Evolutionary conservation across 2,113 vertebrate species (phyloP).

Genomic region (Eublepharis macularius): DNA sequence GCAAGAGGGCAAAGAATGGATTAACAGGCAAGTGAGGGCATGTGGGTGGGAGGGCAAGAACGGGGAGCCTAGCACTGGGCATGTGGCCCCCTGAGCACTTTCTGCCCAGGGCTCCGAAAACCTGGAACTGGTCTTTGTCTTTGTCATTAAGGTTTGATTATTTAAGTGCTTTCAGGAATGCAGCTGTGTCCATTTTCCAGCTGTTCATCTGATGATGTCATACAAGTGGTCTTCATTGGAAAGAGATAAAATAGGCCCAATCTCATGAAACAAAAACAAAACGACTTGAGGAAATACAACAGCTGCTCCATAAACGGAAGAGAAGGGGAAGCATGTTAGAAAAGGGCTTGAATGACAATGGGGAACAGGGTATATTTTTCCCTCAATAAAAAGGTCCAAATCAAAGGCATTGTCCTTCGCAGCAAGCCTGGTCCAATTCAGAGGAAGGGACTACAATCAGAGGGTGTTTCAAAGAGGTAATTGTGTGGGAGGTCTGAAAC

Average conservation of each 20-base stretch:
- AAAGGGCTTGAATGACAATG: background rate
- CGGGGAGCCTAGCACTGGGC: too few species aligned
- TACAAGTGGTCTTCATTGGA: background rate
- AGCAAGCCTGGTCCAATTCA: background rate
- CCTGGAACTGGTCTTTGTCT: too few species aligned
- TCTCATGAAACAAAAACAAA: background rate
- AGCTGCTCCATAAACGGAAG: slow-evolving; percentile 11
- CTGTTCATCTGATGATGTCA: background rate
- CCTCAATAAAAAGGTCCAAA: background rate
- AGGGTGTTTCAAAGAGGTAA: background rate
- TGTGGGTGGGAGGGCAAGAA: too few species aligned
- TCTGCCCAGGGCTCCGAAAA: too few species aligned
- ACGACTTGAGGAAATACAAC: background rate
- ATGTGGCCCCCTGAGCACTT: too few species aligned
- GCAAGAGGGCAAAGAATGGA: too few species aligned
- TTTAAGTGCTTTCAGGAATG: slow-evolving; percentile 21
- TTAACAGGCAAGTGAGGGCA: too few species aligned
- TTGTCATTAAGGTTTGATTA: background rate
- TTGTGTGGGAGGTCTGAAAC: background rate
- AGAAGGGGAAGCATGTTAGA: background rate
- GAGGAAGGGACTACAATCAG: background rate
- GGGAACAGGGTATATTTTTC: background rate
- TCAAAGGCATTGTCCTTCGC: background rate
- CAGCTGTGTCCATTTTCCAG: slow-evolving; percentile 21
- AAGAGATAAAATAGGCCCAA: background rate